phyloP scores from a whole-genome alignment of 23 tunicate genomes.

The Styela plicata region DNA sequence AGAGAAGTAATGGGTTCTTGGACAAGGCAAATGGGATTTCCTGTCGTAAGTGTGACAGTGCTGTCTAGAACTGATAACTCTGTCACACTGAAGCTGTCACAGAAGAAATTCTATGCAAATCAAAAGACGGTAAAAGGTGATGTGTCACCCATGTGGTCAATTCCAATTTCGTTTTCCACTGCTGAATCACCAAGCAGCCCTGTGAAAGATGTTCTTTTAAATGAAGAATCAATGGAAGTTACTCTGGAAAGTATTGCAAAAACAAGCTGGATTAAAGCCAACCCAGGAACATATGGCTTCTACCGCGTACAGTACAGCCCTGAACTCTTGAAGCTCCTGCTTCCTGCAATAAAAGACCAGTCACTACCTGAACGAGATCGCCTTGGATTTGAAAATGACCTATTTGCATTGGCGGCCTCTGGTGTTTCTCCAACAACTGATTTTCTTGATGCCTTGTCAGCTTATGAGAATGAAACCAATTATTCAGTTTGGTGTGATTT shows the following conservation, averaged over 20 bases:
- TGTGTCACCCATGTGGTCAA: constrained; percentile 48
- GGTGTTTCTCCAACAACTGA: constrained; percentile 73
- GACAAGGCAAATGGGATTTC: constrained; percentile 97
- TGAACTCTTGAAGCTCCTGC: constrained; percentile 60
- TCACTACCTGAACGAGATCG: constrained; percentile 66
- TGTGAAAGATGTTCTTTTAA: constrained; percentile 53
- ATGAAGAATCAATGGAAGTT: constrained; percentile 43
- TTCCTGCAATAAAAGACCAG: constrained; percentile 59
- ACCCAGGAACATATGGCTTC: constrained; percentile 84
- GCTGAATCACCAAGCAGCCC: constrained; percentile 38
- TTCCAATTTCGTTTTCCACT: constrained; percentile 75
- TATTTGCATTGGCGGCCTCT: constrained; percentile 87
- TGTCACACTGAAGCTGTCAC: constrained; percentile 65
- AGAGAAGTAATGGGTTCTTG: constrained; percentile 85
- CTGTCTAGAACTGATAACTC: constrained; percentile 53
- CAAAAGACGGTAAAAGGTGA: constrained; percentile 37
- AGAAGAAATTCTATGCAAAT: constrained; percentile 88
- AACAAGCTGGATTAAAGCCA: constrained; percentile 85
- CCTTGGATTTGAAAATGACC: constrained; percentile 63
- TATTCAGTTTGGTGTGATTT: constrained; percentile 89
- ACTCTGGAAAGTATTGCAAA: constrained; percentile 59
- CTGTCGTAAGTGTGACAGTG: constrained; percentile 64
- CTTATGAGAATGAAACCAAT: constrained; percentile 76
- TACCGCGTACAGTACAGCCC: constrained; percentile 81
- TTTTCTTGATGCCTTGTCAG: constrained; percentile 60